These are phyloP conservation scores for Drosophila vallismaia DNA, from an alignment of 2,888 invertebrate genomes.

Conservation along the genomic window DNA sequence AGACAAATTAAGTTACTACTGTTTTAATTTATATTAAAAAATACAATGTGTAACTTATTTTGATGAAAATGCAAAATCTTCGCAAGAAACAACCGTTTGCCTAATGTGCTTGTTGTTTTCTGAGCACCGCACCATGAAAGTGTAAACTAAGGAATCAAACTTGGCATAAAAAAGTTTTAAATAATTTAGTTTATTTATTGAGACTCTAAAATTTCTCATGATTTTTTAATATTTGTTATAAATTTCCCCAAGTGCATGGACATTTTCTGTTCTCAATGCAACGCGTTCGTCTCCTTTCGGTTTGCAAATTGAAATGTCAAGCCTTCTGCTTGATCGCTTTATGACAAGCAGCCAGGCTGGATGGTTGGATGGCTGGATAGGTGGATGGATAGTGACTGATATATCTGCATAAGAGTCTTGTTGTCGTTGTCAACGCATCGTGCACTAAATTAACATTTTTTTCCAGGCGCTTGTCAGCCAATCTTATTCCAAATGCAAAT, in stretches of 20 bases:
- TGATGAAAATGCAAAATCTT: too few relatives aligned
- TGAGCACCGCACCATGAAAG: too few relatives aligned
- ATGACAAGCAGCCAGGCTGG: constrained; percentile 70
- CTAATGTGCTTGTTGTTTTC: too few relatives aligned
- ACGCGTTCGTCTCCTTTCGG: constrained; percentile 49
- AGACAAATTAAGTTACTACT: too few relatives aligned
- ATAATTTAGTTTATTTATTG: too few relatives aligned
- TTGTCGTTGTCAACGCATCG: constrained; percentile 62
- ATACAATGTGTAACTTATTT: too few relatives aligned
- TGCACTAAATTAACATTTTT: constrained; percentile 76
- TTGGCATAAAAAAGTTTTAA: too few relatives aligned
- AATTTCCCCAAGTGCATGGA: constrained; percentile 13
- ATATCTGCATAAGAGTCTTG: constrained; percentile 55
- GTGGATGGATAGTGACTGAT: constrained; percentile 66
- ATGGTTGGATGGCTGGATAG: constrained; percentile 21
- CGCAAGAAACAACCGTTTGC: too few relatives aligned
- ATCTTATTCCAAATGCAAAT: constrained; percentile 77
- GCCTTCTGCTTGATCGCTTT: constrained; percentile 70
- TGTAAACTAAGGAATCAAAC: too few relatives aligned
- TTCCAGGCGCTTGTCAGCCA: constrained; percentile 67
- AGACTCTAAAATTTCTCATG: too few relatives aligned
- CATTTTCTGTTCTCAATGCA: constrained; percentile 27
- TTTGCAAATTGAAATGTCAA: constrained; percentile 78
- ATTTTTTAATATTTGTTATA: too few relatives aligned
- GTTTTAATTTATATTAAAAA: too few relatives aligned